phyloP scores from a whole-genome alignment of 1,140 invertebrate genomes.

The Aphaenogaster floridana region DNA sequence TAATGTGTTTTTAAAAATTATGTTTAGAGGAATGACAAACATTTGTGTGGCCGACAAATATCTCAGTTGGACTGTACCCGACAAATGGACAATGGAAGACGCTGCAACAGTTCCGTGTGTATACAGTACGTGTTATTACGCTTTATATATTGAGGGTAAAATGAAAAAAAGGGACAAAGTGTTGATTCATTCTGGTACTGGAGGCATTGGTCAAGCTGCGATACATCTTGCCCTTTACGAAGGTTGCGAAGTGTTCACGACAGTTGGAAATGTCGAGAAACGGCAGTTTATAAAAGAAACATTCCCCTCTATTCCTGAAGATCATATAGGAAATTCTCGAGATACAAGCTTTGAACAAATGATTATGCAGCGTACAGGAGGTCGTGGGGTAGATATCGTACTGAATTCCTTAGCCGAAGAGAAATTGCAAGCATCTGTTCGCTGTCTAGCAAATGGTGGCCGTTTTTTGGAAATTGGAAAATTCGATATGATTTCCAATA shows the following conservation, averaged over 20 bases:
- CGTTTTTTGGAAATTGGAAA: conserved; percentile 94
- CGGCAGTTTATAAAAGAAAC: conserved; percentile 89
- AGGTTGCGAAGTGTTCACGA: conserved; percentile 91
- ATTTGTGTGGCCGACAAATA: conserved; percentile 88
- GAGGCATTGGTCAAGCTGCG: conserved; percentile 93
- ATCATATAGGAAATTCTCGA: conserved; percentile 91
- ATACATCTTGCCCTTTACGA: conserved; percentile 90
- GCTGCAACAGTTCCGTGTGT: conserved; percentile 95
- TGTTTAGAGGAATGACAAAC: conserved; percentile 88
- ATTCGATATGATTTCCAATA: conserved; percentile 91
- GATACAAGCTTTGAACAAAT: conserved; percentile 91
- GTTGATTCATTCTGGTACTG: conserved; percentile 92
- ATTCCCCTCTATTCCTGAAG: conserved; percentile 90
- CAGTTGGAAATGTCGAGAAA: conserved; percentile 91
- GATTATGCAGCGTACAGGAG: conserved; percentile 88
- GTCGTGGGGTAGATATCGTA: conserved; percentile 92
- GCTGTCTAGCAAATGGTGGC: conserved; percentile 91
- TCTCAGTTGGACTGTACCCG: conserved; percentile 93
- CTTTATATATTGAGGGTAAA: conserved; percentile 88
- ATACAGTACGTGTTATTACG: conserved; percentile 95
- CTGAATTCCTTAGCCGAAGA: conserved; percentile 94
- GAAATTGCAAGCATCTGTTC: conserved; percentile 92
- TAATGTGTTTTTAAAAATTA: conserved; percentile 2
- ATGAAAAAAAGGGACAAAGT: conserved; percentile 89
- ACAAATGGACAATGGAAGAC: conserved; percentile 94